A percentile compares a stretch with the other conserved stretches of the same genome.
Evolutionary conservation across 2,888 invertebrate genomes (phyloP).

Genomic region (Amphiduros pacificus): DNA sequence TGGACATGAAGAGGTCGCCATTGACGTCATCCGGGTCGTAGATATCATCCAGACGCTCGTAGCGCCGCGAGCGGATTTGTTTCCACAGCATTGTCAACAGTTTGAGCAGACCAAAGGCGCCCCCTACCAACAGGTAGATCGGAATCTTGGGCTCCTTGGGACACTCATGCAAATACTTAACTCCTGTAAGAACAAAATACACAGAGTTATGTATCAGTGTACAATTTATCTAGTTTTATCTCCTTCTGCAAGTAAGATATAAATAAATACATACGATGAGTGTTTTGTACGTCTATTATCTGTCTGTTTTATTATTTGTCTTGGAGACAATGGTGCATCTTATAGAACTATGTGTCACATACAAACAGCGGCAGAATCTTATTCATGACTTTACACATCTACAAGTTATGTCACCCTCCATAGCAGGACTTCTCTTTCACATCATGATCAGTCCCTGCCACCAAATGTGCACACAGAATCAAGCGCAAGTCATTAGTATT

Average conservation of each 20-base stretch:
- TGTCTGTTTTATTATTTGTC: not conserved
- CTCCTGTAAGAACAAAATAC: conserved; percentile 66
- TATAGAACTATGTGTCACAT: no score
- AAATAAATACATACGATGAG: no score
- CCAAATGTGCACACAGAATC: no score
- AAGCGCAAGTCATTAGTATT: no score
- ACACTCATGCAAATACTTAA: conserved; percentile 78
- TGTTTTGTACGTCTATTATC: not conserved
- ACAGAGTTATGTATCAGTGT: not conserved
- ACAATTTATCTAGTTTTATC: no score
- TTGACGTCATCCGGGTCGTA: conserved; percentile 43
- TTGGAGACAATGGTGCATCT: not conserved
- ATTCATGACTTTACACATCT: no score
- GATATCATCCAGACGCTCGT: conserved; percentile 49
- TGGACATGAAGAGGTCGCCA: conserved; percentile 57
- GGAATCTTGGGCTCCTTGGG: conserved; percentile 77
- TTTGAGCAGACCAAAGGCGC: conserved; percentile 73
- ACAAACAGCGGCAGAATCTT: no score
- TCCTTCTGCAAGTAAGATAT: no score
- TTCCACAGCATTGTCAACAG: conserved; percentile 66
- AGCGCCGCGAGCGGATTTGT: conserved; percentile 66
- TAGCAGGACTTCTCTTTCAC: no score
- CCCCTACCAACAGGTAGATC: conserved; percentile 83
- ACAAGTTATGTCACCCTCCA: no score
- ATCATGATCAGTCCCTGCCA: no score